A percentile compares a stretch with the other conserved stretches of the same genome.
These are phyloP conservation scores for Drosophila cognata DNA, from an alignment of 2,888 invertebrate species.

Conservation along the genomic window DNA sequence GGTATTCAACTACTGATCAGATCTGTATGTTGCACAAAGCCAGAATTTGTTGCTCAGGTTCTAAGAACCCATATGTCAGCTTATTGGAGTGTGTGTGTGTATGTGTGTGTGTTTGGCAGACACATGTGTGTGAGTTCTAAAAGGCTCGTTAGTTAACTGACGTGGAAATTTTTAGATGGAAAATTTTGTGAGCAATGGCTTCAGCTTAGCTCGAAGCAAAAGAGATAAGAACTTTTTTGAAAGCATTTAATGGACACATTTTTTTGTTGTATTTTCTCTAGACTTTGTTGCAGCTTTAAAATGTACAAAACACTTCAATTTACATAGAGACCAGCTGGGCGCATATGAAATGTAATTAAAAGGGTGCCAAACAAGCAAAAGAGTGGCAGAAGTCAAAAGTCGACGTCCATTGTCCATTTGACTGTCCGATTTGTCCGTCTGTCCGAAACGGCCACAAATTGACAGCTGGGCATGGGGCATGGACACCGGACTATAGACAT, in stretches of 20 bases:
- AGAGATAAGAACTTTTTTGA: constrained; percentile 76
- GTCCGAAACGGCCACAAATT: constrained; percentile 59
- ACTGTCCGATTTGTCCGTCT: constrained; percentile 18
- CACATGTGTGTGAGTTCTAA: constrained; percentile 21
- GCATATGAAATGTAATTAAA: constrained; percentile 70
- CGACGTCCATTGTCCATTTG: constrained; percentile 34
- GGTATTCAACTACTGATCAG: constrained; percentile 13
- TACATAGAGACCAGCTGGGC: constrained; percentile 32
- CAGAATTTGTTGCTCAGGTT: constrained; percentile 30
- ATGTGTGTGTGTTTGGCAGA: constrained; percentile 11
- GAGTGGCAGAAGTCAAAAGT: constrained; percentile 73
- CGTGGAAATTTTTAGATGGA: constrained; percentile 67
- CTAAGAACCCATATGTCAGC: constrained; percentile 3
- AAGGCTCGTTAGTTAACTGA: constrained; percentile 74
- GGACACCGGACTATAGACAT: constrained; percentile 21
- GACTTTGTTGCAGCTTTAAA: constrained; percentile 52
- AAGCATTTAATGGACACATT: constrained; percentile 40
- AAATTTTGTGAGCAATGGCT: constrained; percentile 50
- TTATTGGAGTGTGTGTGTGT: background rate
- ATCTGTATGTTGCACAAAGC: constrained; percentile 12
- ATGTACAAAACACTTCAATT: constrained; percentile 38
- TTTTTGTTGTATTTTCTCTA: constrained; percentile 6
- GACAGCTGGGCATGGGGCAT: constrained; percentile 46
- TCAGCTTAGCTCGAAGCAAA: constrained; percentile 37
- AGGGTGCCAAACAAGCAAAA: constrained; percentile 55